Evolutionary conservation across 2,888 invertebrate genomes (phyloP).

Genomic region (Matsumyia berberina): DNA sequence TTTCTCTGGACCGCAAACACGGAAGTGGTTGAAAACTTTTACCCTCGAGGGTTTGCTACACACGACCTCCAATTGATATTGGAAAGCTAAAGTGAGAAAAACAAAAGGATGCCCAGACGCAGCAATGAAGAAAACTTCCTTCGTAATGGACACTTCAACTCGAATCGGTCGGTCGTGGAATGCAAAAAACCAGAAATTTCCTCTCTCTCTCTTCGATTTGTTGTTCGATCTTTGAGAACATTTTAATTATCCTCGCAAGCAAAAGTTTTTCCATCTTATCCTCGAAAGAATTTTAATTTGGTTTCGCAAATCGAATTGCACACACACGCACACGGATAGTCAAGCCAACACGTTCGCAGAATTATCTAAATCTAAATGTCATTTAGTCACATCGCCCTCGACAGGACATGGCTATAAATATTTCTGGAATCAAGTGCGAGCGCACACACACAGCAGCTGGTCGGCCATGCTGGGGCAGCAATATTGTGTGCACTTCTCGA

Average conservation of each 20-base stretch:
- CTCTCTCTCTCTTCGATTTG: conserved; percentile 1
- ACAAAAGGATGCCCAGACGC: conserved; percentile 38
- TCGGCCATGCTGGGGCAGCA: neutral
- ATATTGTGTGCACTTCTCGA: conserved; percentile 50
- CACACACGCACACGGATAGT: neutral
- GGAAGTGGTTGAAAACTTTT: conserved; percentile 58
- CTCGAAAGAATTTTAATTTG: conserved; percentile 31
- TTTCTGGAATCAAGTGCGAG: conserved; percentile 55
- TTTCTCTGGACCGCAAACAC: conserved; percentile 44
- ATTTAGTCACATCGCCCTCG: conserved; percentile 63
- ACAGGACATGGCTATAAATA: conserved; percentile 64
- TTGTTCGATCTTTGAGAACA: conserved; percentile 41
- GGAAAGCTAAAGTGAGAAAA: conserved; percentile 43
- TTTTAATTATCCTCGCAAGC: conserved; percentile 60
- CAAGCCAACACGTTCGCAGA: conserved; percentile 29
- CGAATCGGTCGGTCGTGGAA: conserved; percentile 47
- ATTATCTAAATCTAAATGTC: conserved; percentile 66
- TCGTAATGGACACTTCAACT: conserved; percentile 71
- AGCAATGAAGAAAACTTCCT: conserved; percentile 18
- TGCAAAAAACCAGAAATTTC: conserved; percentile 51
- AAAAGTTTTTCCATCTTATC: conserved; percentile 28
- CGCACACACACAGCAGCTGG: conserved; percentile 4
- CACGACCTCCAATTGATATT: conserved; percentile 42
- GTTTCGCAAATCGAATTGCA: conserved; percentile 11
- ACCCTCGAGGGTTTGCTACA: conserved; percentile 30